Evolutionary conservation across 1,140 invertebrate genomes (phyloP), one percentile per base, ranked within the genome.

Genomic region (Drosophila mauritiana): DNA sequence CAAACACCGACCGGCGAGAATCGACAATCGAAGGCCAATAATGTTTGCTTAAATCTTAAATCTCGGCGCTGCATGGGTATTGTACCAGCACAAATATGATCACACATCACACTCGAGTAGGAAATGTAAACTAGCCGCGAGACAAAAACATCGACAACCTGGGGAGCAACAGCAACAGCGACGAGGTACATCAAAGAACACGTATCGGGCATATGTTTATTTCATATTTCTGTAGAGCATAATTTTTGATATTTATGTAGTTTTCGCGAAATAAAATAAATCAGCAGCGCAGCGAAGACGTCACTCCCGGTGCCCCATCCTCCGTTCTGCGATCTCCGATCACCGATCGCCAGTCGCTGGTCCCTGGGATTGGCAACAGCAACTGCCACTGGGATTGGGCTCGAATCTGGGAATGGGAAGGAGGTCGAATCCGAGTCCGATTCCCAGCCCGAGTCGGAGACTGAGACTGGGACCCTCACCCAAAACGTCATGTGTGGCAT

Each of bases 231-330:
- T 80, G 86, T 64, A 77, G 49, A 80, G 83, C 84, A 88, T 83
- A 89, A 88, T 89, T 80, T 81, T 80, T 83, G 76, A 89, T 90
- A 89, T 88, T 89, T 89, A 89, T 88, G 85, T 88, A 75, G 85
- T 77, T 89, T 90, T 81, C 78, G 77, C 43, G 73, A 84, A 89
- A 89, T 89, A 90, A 89, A 90, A 89, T 89, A 89, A 89, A 89
- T 89, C 84, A 89, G 85, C 59, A 51, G 62, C 45, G 59, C 79
- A 78, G 74, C 80, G 42, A 77, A 80, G 80, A 90, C 85, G 77
- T 90, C 85, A 84, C 62, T 58, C 51, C 25, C 64, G 49, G 17
- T 58, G 58, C 49, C 56, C 64, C 36, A 61, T 34, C 43, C 69
- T 25, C 58, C 59, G 45, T 42, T 37, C 52, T n/a, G 37, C 7